These are phyloP conservation scores for Gastrophryne carolinensis DNA, from an alignment of 2,797 vertebrate genomes.

Conservation along the genomic window DNA sequence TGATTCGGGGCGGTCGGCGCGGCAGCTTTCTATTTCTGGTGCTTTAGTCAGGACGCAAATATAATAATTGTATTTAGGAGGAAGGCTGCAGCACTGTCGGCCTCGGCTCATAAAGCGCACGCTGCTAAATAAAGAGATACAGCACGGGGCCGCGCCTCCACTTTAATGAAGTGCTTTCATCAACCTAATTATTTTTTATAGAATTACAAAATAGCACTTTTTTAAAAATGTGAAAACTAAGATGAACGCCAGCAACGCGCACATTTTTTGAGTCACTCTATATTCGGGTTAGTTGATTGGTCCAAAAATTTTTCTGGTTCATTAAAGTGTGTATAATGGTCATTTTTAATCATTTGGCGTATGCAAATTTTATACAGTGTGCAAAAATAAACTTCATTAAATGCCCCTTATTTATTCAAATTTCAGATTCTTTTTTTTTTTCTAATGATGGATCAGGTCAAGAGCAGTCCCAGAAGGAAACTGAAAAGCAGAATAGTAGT, in stretches of 20 bases:
- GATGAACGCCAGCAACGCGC: not conserved
- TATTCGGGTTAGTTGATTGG: no score
- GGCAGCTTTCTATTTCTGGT: not conserved
- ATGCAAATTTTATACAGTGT: not conserved
- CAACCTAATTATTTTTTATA: constrained; percentile 22
- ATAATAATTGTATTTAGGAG: constrained; percentile 8
- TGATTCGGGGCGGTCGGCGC: no score
- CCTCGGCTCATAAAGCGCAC: constrained; percentile 13
- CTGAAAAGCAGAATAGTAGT: no score
- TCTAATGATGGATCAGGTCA: no score
- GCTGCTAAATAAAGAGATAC: constrained; percentile 5
- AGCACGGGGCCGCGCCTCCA: not conserved
- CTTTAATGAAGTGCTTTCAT: not conserved
- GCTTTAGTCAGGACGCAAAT: not conserved
- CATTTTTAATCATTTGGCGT: not conserved
- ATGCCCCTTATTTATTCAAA: not conserved
- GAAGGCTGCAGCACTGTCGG: not conserved
- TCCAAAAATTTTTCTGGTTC: not conserved
- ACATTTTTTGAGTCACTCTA: no score
- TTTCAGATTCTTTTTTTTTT: not conserved
- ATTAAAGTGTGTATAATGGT: not conserved
- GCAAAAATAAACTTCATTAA: not conserved
- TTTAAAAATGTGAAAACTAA: not conserved
- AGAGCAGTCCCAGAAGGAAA: no score
- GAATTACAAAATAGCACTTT: not conserved